These are phyloP conservation scores for Clytia hemisphaerica DNA, from an alignment of 30 jellyfish, hydroid and myxozoan genomes.

Conservation along the genomic window DNA sequence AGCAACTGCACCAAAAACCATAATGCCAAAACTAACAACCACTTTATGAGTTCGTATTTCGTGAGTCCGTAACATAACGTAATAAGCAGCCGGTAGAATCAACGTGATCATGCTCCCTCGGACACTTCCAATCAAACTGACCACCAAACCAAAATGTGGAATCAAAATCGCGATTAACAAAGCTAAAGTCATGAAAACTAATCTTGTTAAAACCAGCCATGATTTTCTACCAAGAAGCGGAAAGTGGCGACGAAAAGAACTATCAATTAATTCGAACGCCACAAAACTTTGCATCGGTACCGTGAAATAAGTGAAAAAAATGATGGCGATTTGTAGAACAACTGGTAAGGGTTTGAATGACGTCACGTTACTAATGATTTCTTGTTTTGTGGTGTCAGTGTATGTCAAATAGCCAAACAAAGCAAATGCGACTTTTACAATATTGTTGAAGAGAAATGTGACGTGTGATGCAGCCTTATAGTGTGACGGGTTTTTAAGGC, in stretches of 20 bases:
- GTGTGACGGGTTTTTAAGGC: slow-evolving; percentile 48
- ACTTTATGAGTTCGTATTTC: not conserved
- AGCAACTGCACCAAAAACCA: slow-evolving; percentile 15
- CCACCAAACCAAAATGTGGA: slow-evolving; percentile 74
- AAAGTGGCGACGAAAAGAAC: slow-evolving; percentile 38
- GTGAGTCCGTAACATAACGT: slow-evolving; percentile 23
- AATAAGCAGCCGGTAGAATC: slow-evolving; percentile 53
- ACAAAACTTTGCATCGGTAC: slow-evolving; percentile 67
- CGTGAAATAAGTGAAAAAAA: slow-evolving; percentile 57
- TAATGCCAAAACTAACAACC: slow-evolving; percentile 20
- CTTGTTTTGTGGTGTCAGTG: slow-evolving; percentile 23
- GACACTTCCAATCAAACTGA: slow-evolving; percentile 72
- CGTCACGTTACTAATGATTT: slow-evolving; percentile 47
- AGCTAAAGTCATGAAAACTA: slow-evolving; percentile 23
- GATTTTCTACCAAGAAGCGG: slow-evolving; percentile 31
- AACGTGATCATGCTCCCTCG: slow-evolving; percentile 62
- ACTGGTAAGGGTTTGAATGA: slow-evolving; percentile 12
- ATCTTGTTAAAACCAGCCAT: slow-evolving; percentile 60
- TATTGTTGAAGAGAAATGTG: slow-evolving; percentile 32
- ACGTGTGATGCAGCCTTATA: slow-evolving; percentile 12
- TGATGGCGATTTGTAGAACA: slow-evolving; percentile 31
- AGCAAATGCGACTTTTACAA: slow-evolving; percentile 44
- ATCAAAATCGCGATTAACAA: slow-evolving; percentile 51
- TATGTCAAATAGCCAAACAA: slow-evolving; percentile 49
- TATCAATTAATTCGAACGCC: slow-evolving; percentile 59